Base-by-base conservation (phyloP, 1,140 invertebrate genomes). In the Subanguina moxae region DNA sequence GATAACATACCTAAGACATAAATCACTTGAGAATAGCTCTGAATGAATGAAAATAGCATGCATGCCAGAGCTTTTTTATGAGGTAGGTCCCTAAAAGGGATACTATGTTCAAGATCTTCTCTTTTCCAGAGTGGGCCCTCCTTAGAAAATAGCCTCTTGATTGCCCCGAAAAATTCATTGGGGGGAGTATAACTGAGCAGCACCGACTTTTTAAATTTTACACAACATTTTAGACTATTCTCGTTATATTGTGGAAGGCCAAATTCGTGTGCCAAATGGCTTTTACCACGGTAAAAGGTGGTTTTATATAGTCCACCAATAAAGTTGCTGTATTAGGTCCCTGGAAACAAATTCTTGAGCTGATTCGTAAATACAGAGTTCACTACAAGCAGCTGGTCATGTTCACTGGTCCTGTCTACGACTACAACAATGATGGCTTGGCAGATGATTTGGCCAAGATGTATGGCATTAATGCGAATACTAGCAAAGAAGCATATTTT, bases 371-470 rank as follows among this genome's bases (percentile, higher is more conserved):
- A 27, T 76, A 76, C 45, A 38, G 59, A 23, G 42, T 64, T 30
- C 64, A 69, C 15, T 76, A 76, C 52, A 25, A 30, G 11, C 64
- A 61, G 21, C n/a, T 76, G 21, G 19, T 76, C 23, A 61, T 67
- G 42, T 65, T 61, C 43, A 68, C 70, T 5, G 74, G 74, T 8
- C 57, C 71, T 28, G 72, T 75, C 21, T 76, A 65, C 42, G 74
- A 76, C 52, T 28, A 56, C 28, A 46, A 76, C 42, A 64, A 63
- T 62, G 69, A 76, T 52, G 74, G 74, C 25, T 32, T 78, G 28
- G 76, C 65, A 23, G 74, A 76, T 45, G 48, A 52, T 25, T 15
- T 52, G 23, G n/a, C 48, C 48, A 52, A 19, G 23, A 52, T 52
- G 48, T 52, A 52, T 52, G 48, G 48, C 23, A 5, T 52, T 8